These are phyloP conservation scores for Melanostigma gelatinosum DNA, from an alignment of 2,113 vertebrate genomes.

Conservation along the genomic window DNA sequence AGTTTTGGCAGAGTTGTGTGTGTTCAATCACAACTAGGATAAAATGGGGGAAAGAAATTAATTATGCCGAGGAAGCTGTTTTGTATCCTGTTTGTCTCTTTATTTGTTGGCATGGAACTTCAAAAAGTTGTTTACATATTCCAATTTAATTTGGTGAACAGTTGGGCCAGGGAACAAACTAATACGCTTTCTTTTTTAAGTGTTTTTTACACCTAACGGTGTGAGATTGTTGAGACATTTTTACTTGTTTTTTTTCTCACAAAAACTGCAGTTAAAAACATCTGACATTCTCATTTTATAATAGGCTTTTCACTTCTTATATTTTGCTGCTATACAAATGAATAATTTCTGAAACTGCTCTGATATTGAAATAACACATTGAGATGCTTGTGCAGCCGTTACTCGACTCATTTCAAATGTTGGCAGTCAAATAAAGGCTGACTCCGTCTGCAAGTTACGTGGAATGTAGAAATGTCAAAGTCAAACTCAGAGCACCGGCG, in stretches of 20 bases:
- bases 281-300: neutral
- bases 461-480: neutral
- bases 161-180: slow-evolving; percentile 7
- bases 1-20: neutral
- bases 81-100: slow-evolving; percentile 17
- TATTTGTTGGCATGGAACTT: slow-evolving; percentile 6
- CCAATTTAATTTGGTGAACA: slow-evolving; percentile 1
- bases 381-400: neutral
- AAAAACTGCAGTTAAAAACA: neutral
- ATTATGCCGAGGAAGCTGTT: neutral
- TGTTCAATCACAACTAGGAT: neutral
- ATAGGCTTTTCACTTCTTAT: neutral
- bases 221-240: neutral
- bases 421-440: neutral
- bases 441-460: neutral
- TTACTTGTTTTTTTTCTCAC: too few relatives aligned
- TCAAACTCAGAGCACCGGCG: neutral
- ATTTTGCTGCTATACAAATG: neutral
- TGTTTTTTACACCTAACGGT: neutral
- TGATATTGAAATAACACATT: neutral
- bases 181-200: neutral
- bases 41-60: too few relatives aligned
- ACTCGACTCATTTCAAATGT: neutral
- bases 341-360: neutral
- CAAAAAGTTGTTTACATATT: slow-evolving; percentile 28